Percentiles rank a stretch among this genome's conserved stretches.
Conservation (phyloP, 2,797 vertebrate genomes). For the Myotis planiceps region DNA sequence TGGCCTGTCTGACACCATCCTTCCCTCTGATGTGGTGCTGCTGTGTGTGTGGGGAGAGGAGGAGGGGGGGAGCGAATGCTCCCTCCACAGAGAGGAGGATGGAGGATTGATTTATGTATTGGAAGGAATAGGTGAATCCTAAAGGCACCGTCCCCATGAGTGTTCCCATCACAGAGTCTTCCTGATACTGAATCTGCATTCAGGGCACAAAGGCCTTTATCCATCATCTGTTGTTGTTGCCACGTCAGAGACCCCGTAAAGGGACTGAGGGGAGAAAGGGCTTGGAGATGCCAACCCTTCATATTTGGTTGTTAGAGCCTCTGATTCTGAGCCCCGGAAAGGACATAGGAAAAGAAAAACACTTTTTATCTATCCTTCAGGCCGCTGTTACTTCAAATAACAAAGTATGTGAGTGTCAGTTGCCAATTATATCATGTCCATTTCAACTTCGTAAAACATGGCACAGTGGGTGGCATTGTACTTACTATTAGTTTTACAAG, state of each 20-base stretch:
- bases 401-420: not conserved
- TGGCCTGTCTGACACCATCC: not conserved
- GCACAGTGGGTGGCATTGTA: not conserved
- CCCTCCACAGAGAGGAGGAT: not conserved
- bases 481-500: not conserved
- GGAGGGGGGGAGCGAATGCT: not conserved
- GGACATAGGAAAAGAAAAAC: not conserved
- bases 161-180: not conserved
- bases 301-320: not conserved
- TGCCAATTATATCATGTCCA: not conserved
- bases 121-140: not conserved
- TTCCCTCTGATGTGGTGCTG: not conserved
- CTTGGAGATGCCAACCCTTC: not conserved
- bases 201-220: not conserved
- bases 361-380: not conserved
- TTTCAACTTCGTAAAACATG: not conserved
- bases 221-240: not conserved
- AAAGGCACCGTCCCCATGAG: not conserved
- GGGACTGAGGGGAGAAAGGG: not conserved
- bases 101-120: not conserved
- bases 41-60: rapidly evolving
- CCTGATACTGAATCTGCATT: not conserved
- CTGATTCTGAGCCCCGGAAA: not conserved
- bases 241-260: not conserved
- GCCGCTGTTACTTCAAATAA: not conserved